phyloP scores from a whole-genome alignment of 1,140 invertebrate genomes.

The Aporrectodea caliginosa region DNA sequence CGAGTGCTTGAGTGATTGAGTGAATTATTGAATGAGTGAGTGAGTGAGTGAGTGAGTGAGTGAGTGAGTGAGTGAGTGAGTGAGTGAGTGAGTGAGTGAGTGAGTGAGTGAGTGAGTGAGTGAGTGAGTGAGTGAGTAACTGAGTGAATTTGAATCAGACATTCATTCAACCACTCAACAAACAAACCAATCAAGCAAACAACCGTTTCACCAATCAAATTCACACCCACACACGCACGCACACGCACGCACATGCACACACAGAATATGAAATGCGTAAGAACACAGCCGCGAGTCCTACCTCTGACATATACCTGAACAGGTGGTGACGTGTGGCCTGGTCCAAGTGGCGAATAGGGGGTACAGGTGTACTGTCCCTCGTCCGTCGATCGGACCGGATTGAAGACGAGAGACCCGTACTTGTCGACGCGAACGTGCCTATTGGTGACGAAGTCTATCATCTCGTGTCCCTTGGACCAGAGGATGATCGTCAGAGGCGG shows the following conservation, averaged over 20 bases:
- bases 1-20: slow-evolving; percentile 15
- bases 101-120: slow-evolving; percentile 28
- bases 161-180: neutral
- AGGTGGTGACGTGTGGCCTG: slow-evolving; percentile 81
- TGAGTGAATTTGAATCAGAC: slow-evolving; percentile 20
- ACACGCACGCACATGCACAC: too few species aligned
- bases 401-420: slow-evolving; percentile 44
- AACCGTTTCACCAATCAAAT: neutral
- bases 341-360: slow-evolving; percentile 88
- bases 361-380: slow-evolving; percentile 88
- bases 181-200: neutral
- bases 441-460: neutral
- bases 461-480: slow-evolving; percentile 62
- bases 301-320: slow-evolving; percentile 93
- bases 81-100: slow-evolving; percentile 30
- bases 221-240: too few species aligned
- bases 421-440: slow-evolving; percentile 9
- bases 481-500: slow-evolving; percentile 90
- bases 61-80: slow-evolving; percentile 28
- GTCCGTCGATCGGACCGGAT: slow-evolving; percentile 53
- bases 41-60: slow-evolving; percentile 32
- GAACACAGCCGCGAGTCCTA: too few species aligned
- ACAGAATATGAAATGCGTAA: too few species aligned
- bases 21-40: slow-evolving; percentile 28
- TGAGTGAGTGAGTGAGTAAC: slow-evolving; percentile 28